phyloP scores from a whole-genome alignment of 2,888 invertebrate species.

The Caenorhabditis panamensis region DNA sequence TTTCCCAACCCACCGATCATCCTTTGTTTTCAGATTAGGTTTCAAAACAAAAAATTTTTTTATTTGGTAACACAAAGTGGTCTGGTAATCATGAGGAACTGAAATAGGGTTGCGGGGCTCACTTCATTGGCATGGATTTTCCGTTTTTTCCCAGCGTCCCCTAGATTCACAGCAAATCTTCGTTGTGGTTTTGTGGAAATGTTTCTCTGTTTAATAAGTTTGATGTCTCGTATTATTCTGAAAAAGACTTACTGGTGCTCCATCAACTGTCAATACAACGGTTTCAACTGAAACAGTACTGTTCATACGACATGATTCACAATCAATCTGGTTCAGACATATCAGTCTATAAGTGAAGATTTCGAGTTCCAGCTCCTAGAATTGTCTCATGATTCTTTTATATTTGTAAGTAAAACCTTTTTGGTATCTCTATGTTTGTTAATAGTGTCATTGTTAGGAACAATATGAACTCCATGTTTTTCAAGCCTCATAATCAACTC shows the following conservation, averaged over 20 bases:
- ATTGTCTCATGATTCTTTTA: neutral
- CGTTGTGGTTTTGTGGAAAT: constrained; percentile 44
- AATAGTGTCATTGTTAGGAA: constrained; percentile 62
- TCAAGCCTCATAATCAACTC: constrained; percentile 63
- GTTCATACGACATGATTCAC: constrained; percentile 67
- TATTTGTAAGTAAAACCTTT: constrained; percentile 49
- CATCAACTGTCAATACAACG: constrained; percentile 55
- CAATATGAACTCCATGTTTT: constrained; percentile 70
- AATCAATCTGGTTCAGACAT: constrained; percentile 64
- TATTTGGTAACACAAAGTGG: constrained; percentile 68
- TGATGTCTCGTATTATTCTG: neutral
- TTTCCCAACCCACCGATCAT: no score
- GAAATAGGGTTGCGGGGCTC: constrained; percentile 59
- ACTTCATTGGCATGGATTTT: constrained; percentile 36
- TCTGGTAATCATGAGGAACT: constrained; percentile 66
- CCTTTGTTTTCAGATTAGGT: no score
- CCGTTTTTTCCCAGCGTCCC: constrained; percentile 36
- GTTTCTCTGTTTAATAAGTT: constrained; percentile 31
- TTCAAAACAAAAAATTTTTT: neutral
- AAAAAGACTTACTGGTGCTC: constrained; percentile 38
- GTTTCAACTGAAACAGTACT: constrained; percentile 61
- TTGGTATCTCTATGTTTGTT: constrained; percentile 65
- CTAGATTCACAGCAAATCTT: constrained; percentile 46
- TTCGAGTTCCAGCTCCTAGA: constrained; percentile 66
- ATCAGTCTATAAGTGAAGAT: constrained; percentile 62